Percentiles rank a stretch among this genome's conserved stretches.
Evolutionary conservation across 2,113 vertebrate species (phyloP).

Genomic region (Nettapus auritus): DNA sequence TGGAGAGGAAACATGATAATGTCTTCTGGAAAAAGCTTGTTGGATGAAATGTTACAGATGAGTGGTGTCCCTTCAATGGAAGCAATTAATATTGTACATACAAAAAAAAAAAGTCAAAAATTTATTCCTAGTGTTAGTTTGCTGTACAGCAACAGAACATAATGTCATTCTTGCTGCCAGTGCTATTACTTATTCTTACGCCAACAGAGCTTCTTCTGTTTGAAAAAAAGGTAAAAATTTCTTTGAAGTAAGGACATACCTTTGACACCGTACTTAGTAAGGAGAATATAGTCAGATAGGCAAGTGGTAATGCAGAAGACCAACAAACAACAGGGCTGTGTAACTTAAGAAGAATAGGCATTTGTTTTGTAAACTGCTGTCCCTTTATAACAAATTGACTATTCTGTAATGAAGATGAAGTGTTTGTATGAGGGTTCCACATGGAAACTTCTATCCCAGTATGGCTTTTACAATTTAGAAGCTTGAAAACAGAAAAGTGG

Average conservation of each 20-base stretch:
- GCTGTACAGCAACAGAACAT: background rate
- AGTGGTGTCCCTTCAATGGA: constrained; percentile 41
- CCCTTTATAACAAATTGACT: background rate
- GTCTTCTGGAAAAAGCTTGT: constrained; percentile 60
- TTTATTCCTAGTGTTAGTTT: background rate
- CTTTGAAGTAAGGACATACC: background rate
- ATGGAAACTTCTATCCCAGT: background rate
- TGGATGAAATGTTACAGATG: constrained; percentile 65
- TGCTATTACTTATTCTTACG: background rate
- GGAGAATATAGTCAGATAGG: background rate
- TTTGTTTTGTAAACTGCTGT: background rate
- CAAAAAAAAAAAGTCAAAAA: background rate
- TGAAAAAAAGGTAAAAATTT: background rate
- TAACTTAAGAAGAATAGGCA: background rate
- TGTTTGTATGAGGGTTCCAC: background rate
- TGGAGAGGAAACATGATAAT: constrained; percentile 63
- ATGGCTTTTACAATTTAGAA: background rate
- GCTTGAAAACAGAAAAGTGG: background rate
- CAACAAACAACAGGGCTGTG: background rate
- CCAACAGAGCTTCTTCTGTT: background rate
- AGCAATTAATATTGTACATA: constrained; percentile 10
- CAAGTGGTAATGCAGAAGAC: background rate
- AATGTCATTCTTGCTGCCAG: background rate
- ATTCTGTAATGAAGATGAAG: background rate
- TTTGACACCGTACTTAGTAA: background rate